These are phyloP conservation scores for Rostratula benghalensis DNA, from an alignment of 2,113 vertebrate genomes.

Conservation along the genomic window DNA sequence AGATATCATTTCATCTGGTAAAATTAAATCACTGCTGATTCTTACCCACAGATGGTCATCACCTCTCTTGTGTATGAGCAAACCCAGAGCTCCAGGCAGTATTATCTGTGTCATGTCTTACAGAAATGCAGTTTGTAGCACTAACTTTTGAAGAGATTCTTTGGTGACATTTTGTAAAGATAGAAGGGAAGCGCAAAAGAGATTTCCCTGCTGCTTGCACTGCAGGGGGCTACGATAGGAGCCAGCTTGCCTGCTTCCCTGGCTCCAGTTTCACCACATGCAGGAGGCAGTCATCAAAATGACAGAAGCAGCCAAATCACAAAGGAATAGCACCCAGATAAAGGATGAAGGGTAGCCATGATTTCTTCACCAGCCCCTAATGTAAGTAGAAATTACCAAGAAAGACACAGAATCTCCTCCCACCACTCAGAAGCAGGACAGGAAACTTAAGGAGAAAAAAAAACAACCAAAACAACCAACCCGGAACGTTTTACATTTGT, in stretches of 20 bases:
- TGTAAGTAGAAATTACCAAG: neutral
- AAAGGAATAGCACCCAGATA: neutral
- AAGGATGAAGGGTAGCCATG: too few species aligned
- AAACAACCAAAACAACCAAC: neutral
- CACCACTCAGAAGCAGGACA: neutral
- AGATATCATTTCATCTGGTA: neutral
- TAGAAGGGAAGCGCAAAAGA: neutral
- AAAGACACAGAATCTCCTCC: neutral
- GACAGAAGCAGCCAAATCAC: neutral
- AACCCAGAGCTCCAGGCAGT: neutral
- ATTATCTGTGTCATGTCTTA: neutral
- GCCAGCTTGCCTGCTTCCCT: neutral
- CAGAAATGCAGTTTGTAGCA: neutral
- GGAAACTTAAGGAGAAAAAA: neutral
- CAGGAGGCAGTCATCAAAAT: neutral
- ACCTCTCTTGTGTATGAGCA: neutral
- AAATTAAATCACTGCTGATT: neutral
- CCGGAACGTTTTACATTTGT: neutral
- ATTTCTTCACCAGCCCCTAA: neutral
- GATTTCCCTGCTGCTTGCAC: neutral
- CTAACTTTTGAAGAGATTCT: neutral
- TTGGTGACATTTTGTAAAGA: neutral
- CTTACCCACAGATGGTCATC: neutral
- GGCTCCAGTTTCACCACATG: neutral
- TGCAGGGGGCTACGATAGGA: fast-evolving